A percentile compares a stretch with the other conserved stretches of the same genome.
Evolutionary conservation across 1,140 invertebrate species (phyloP).

Genomic region (Sitophilus oryzae): DNA sequence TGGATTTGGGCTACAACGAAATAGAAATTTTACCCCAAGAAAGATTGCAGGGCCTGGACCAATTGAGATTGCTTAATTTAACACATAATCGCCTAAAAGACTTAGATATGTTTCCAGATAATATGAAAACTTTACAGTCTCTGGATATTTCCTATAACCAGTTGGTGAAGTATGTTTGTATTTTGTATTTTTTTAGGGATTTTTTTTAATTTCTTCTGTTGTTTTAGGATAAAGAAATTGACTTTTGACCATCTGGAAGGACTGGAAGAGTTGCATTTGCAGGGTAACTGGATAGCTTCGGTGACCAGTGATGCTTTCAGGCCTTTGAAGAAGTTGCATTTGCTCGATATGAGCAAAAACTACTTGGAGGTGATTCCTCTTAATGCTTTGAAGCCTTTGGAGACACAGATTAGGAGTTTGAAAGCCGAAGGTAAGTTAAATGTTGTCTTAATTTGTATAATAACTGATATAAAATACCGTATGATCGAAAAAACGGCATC

Average conservation of each 20-base stretch:
- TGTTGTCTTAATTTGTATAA: no score
- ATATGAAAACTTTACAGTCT: slow-evolving; percentile 69
- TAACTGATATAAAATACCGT: background rate
- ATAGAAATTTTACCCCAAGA: slow-evolving; percentile 80
- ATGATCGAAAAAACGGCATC: background rate
- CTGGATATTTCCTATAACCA: slow-evolving; percentile 81
- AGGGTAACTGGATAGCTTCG: slow-evolving; percentile 74
- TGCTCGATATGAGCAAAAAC: slow-evolving; percentile 80
- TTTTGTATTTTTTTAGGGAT: background rate
- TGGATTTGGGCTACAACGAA: slow-evolving; percentile 79
- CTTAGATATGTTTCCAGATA: slow-evolving; percentile 74
- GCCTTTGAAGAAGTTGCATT: slow-evolving; percentile 68
- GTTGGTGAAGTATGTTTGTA: slow-evolving; percentile 9
- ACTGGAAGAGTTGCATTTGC: slow-evolving; percentile 69
- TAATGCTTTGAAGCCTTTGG: slow-evolving; percentile 67
- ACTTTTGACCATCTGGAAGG: slow-evolving; percentile 70
- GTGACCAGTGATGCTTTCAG: slow-evolving; percentile 74
- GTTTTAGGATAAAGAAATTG: slow-evolving; percentile 58
- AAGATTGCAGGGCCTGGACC: slow-evolving; percentile 69
- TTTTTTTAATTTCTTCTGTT: background rate
- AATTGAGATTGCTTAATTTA: slow-evolving; percentile 69
- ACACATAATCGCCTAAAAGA: slow-evolving; percentile 77
- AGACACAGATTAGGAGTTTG: slow-evolving; percentile 72
- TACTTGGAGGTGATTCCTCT: slow-evolving; percentile 74
- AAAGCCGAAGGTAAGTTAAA: slow-evolving; percentile 64